Evolutionary conservation across 1,140 invertebrate species (phyloP).

Genomic region (Aphis craccivora): DNA sequence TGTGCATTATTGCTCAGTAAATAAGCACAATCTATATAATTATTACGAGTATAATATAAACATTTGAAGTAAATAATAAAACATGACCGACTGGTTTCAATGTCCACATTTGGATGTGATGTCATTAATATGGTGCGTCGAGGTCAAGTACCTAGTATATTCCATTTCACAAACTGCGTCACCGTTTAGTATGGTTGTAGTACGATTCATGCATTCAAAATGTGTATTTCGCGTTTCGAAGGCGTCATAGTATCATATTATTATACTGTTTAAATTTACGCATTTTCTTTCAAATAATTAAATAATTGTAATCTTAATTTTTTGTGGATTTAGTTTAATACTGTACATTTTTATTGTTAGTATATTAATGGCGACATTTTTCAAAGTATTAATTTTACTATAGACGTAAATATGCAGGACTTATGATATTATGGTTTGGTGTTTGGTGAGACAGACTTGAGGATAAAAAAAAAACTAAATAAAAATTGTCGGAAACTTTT

Average conservation of each 20-base stretch:
- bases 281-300: neutral
- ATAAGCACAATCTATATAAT: neutral
- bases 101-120: slow-evolving; percentile 8
- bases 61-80: neutral
- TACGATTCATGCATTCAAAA: neutral
- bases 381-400: neutral
- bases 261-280: neutral
- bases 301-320: too few relatives aligned
- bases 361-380: neutral
- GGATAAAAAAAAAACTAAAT: neutral
- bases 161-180: neutral
- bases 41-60: neutral
- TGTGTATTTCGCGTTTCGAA: neutral
- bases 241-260: neutral
- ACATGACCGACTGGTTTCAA: neutral
- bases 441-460: neutral
- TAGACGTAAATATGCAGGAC: neutral
- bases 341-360: neutral
- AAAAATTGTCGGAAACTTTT: neutral
- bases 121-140: neutral
- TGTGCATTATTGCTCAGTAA: neutral
- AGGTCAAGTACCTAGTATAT: neutral
- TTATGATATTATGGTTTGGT: neutral
- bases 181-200: neutral
- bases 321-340: neutral